These are phyloP conservation scores for Tetheella fluctuosa DNA, from an alignment of 2,888 invertebrate genomes.

Conservation along the genomic window DNA sequence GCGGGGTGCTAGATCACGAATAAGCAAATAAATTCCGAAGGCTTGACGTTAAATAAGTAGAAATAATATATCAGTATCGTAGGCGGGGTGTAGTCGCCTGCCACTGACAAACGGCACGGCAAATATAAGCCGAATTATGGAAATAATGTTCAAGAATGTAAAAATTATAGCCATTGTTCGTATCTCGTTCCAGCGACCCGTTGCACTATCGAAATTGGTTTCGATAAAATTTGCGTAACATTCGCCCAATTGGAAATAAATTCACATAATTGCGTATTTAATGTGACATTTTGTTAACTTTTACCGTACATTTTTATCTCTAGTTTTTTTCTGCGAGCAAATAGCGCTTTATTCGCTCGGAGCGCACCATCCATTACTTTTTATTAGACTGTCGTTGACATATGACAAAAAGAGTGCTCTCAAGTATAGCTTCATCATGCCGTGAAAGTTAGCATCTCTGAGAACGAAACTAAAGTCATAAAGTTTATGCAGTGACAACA, in stretches of 20 bases:
- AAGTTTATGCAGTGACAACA: slow-evolving; percentile 82
- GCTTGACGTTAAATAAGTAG: slow-evolving; percentile 54
- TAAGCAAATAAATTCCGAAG: slow-evolving; percentile 51
- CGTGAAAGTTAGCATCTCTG: slow-evolving; percentile 60
- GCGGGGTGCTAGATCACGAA: slow-evolving; percentile 48
- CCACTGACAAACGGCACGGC: slow-evolving; percentile 58
- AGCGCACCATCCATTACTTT: slow-evolving; percentile 28
- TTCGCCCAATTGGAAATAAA: slow-evolving; percentile 68
- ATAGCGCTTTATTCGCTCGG: slow-evolving; percentile 28
- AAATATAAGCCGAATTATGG: slow-evolving; percentile 74
- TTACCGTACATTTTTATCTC: slow-evolving; percentile 35
- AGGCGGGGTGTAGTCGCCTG: slow-evolving; percentile 33
- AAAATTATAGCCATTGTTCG: slow-evolving; percentile 70
- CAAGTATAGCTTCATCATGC: slow-evolving; percentile 50
- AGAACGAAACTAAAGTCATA: slow-evolving; percentile 75
- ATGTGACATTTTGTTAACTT: slow-evolving; percentile 56
- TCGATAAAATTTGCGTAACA: slow-evolving; percentile 73
- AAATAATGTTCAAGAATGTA: slow-evolving; percentile 67
- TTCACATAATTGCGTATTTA: slow-evolving; percentile 71
- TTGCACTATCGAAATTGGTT: slow-evolving; percentile 78
- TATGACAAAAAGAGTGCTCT: slow-evolving; percentile 48
- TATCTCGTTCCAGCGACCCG: slow-evolving; percentile 62
- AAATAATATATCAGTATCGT: slow-evolving; percentile 50
- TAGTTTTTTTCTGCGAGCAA: slow-evolving; percentile 31
- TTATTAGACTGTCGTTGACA: slow-evolving; percentile 45